A percentile compares a stretch with the other conserved stretches of the same genome.
phyloP scores from a whole-genome alignment of 2,113 vertebrate genomes.

The Narcine bancroftii region DNA sequence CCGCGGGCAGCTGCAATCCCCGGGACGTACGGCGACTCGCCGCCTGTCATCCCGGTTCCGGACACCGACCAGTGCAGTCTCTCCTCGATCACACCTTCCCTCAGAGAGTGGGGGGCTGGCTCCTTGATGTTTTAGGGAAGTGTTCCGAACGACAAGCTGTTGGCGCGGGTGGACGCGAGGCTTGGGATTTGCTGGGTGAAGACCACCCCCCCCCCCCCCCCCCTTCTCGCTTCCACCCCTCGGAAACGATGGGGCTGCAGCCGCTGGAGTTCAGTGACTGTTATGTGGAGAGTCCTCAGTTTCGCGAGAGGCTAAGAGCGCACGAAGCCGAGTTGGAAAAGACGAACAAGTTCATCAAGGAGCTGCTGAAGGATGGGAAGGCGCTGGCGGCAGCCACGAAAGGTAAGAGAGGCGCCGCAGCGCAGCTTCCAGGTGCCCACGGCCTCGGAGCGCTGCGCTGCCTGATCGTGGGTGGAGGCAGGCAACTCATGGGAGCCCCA shows the following conservation, averaged over 20 bases:
- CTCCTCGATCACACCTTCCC: background rate
- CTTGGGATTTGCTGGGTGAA: background rate
- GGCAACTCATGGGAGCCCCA: too few species aligned
- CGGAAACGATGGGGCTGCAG: slow-evolving; percentile 82
- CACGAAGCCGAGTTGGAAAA: slow-evolving; percentile 91
- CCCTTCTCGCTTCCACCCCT: too few species aligned
- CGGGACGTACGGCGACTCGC: background rate
- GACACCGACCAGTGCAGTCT: background rate
- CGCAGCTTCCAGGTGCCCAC: background rate
- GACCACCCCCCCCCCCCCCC: background rate
- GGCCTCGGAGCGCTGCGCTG: background rate
- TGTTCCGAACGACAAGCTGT: too few species aligned
- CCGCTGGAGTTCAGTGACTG: slow-evolving; percentile 94
- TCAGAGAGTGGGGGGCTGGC: background rate
- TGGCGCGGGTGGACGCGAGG: background rate
- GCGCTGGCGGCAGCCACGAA: slow-evolving; percentile 90
- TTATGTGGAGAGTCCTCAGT: slow-evolving; percentile 87
- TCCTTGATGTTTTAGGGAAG: too few species aligned
- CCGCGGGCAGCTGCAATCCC: background rate
- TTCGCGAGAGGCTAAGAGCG: slow-evolving; percentile 80
- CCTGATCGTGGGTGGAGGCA: too few species aligned
- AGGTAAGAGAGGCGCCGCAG: slow-evolving; percentile 60
- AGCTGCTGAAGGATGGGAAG: slow-evolving; percentile 93
- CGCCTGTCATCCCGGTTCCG: background rate
- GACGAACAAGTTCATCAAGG: slow-evolving; percentile 95